phyloP scores from a whole-genome alignment of 2,797 vertebrate genomes.

The Xenentodon cancila region DNA sequence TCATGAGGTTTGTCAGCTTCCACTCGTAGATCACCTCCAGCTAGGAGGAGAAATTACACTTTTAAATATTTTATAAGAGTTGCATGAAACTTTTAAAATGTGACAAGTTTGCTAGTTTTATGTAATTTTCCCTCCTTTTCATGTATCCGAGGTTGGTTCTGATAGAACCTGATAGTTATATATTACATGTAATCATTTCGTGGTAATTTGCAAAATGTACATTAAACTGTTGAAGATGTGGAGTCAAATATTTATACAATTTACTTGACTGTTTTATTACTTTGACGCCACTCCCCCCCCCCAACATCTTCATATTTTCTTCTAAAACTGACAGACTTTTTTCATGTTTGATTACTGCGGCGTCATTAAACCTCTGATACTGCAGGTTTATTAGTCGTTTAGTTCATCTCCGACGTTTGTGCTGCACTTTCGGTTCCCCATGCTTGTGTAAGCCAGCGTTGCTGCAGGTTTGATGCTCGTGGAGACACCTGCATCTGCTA shows the following conservation, averaged over 20 bases:
- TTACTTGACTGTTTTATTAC: background rate
- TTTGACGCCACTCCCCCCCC: background rate
- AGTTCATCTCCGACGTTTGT: background rate
- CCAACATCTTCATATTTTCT: background rate
- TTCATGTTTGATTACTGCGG: background rate
- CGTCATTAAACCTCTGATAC: background rate
- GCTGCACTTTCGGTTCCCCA: background rate
- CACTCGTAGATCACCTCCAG: slow-evolving; percentile 12
- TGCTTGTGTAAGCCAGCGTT: slow-evolving; percentile 5
- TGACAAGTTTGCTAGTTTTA: too few species aligned
- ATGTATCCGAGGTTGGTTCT: too few species aligned
- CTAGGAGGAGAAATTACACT: background rate
- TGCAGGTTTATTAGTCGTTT: background rate
- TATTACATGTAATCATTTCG: too few species aligned
- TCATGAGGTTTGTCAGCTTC: slow-evolving; percentile 68
- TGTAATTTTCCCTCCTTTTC: too few species aligned
- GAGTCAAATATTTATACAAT: too few species aligned
- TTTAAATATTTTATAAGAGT: too few species aligned
- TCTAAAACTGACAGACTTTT: slow-evolving; percentile 2
- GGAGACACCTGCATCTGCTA: slow-evolving; percentile 47
- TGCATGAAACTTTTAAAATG: too few species aligned
- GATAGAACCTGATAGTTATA: too few species aligned
- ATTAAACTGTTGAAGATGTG: too few species aligned
- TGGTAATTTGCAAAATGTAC: too few species aligned
- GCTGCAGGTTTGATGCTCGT: slow-evolving; percentile 19